Percentiles rank a stretch among this genome's conserved stretches.
These are phyloP conservation scores for Petrocephalus schoutedeni DNA, from an alignment of 2,797 vertebrate genomes.

Conservation along the genomic window DNA sequence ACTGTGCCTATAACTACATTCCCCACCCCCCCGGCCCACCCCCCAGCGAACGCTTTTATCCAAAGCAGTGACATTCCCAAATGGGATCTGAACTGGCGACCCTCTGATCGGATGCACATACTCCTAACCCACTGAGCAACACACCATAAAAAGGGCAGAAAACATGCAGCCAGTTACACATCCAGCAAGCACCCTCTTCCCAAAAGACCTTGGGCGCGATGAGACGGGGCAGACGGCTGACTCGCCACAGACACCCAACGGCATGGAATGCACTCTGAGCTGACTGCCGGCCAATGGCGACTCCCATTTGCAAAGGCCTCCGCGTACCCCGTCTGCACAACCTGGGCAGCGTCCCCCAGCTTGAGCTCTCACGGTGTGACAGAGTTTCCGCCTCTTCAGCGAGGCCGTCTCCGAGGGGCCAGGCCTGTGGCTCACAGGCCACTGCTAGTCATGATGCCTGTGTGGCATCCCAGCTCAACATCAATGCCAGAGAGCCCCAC, in stretches of 20 bases:
- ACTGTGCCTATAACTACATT: background rate
- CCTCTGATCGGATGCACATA: background rate
- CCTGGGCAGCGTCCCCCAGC: constrained; percentile 39
- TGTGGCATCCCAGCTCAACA: constrained; percentile 28
- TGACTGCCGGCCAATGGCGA: constrained; percentile 33
- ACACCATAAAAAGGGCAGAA: background rate
- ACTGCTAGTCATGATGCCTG: background rate
- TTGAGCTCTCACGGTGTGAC: background rate
- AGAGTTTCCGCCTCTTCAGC: background rate
- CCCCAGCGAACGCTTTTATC: background rate
- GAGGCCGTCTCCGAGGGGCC: background rate
- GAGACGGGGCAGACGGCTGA: constrained; percentile 40
- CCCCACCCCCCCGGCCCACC: background rate
- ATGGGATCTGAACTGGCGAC: background rate
- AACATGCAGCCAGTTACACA: background rate
- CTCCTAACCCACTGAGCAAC: background rate
- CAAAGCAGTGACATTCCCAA: background rate
- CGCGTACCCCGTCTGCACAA: constrained; percentile 24
- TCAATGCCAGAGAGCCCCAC: constrained; percentile 39
- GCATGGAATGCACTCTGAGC: constrained; percentile 22
- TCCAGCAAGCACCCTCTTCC: background rate
- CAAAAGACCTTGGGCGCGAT: background rate
- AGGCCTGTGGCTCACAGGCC: background rate
- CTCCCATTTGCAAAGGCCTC: background rate
- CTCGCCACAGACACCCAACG: constrained; percentile 32